Conservation (phyloP, 2,888 invertebrate species). For the Petrophora chlorosata region DNA sequence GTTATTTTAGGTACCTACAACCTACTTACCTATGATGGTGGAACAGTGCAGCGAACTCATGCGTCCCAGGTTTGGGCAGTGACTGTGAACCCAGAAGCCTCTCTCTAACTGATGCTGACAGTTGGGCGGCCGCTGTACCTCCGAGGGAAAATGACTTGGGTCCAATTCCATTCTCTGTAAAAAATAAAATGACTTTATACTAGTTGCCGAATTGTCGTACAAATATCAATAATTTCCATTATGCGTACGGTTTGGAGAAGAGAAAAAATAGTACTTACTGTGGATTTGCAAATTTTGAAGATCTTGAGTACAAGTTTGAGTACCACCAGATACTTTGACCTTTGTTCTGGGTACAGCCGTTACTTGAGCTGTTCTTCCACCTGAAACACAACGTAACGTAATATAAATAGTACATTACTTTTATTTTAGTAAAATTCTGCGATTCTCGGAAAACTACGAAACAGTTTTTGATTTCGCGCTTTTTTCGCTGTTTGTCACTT, state of each 20-base stretch:
- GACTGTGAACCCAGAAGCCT: slow-evolving; percentile 94
- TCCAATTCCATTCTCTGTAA: slow-evolving; percentile 88
- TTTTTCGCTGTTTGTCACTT: too few species aligned
- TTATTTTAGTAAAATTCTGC: not conserved
- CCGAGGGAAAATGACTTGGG: slow-evolving; percentile 94
- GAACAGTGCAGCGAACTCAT: slow-evolving; percentile 86
- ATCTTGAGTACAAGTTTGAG: slow-evolving; percentile 93
- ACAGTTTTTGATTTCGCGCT: too few species aligned
- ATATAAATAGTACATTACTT: too few species aligned
- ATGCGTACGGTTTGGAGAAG: too few species aligned
- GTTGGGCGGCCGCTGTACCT: slow-evolving; percentile 92
- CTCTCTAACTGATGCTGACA: slow-evolving; percentile 94
- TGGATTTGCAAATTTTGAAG: slow-evolving; percentile 88
- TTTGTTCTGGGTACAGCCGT: slow-evolving; percentile 93
- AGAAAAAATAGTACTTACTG: too few species aligned
- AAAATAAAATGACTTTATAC: too few species aligned
- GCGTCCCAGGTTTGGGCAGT: slow-evolving; percentile 90
- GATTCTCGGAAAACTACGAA: not conserved
- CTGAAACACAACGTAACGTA: slow-evolving; percentile 52
- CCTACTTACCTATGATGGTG: slow-evolving; percentile 84
- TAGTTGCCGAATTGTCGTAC: too few species aligned
- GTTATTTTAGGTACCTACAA: too few species aligned
- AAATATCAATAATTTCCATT: too few species aligned
- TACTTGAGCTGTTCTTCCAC: slow-evolving; percentile 90
- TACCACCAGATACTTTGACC: slow-evolving; percentile 95